These are phyloP conservation scores for Cyprinodon variegatus DNA, from an alignment of 2,113 vertebrate species.

Conservation along the genomic window DNA sequence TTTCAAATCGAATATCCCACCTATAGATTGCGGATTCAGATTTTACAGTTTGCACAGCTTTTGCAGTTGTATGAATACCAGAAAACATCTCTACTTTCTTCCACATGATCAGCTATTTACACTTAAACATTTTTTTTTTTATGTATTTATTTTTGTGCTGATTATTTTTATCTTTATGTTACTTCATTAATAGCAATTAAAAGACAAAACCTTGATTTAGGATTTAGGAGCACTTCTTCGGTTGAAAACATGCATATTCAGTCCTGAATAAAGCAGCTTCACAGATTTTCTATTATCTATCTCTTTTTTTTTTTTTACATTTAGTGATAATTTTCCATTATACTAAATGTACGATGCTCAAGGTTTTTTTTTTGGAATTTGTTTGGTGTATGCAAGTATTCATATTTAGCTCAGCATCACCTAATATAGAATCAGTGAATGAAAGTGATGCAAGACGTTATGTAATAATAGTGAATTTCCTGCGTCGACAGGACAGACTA, in stretches of 20 bases:
- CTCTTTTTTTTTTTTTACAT: not conserved
- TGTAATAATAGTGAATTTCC: slow-evolving; percentile 65
- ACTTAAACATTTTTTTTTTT: not conserved
- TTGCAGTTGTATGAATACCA: not conserved
- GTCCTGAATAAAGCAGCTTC: not conserved
- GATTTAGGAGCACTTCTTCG: not conserved
- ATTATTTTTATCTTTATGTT: not conserved
- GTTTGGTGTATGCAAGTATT: slow-evolving; percentile 23
- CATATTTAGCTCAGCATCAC: slow-evolving; percentile 54
- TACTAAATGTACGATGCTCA: slow-evolving; percentile 29
- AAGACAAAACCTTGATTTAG: not conserved
- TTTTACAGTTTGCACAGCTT: not conserved
- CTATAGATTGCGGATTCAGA: not conserved
- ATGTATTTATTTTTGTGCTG: not conserved
- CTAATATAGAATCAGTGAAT: slow-evolving; percentile 59
- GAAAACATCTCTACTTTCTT: not conserved
- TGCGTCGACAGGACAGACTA: slow-evolving; percentile 41
- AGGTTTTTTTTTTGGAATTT: slow-evolving; percentile 15
- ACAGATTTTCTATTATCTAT: not conserved
- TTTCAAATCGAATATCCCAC: not conserved
- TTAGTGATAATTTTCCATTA: slow-evolving; percentile 9
- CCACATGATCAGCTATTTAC: not conserved
- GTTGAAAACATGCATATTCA: not conserved
- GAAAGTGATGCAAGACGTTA: slow-evolving; percentile 62
- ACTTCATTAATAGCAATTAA: not conserved